Evolutionary conservation across 2,888 invertebrate genomes (phyloP).

Genomic region (Diogma glabrata): DNA sequence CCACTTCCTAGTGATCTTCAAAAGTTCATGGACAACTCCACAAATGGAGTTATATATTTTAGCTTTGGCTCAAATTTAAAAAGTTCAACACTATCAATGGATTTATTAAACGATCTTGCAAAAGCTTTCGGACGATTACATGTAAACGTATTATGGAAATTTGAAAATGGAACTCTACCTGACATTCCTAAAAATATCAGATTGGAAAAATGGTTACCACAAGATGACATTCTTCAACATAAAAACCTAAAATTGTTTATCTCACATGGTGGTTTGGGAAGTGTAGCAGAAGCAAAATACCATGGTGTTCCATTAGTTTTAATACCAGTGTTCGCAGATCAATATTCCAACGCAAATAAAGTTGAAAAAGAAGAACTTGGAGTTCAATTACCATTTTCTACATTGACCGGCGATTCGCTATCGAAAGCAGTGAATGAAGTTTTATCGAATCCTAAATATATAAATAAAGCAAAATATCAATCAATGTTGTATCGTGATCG

Average conservation of each 20-base stretch:
- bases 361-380: conserved; percentile 36
- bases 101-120: conserved; percentile 7
- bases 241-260: conserved; percentile 38
- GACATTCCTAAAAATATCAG: conserved; percentile 30
- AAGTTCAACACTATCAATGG: conserved; percentile 6
- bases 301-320: conserved; percentile 40
- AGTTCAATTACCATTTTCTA: conserved; percentile 27
- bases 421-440: conserved; percentile 23
- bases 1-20: conserved; percentile 24
- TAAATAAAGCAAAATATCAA: conserved; percentile 24
- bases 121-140: conserved; percentile 21
- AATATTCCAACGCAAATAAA: conserved; percentile 38
- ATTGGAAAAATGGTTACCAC: conserved; percentile 37
- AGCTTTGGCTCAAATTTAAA: conserved; percentile 26
- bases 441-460: neutral
- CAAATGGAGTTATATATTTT: conserved; percentile 5
- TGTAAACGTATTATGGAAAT: conserved; percentile 38
- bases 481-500: conserved; percentile 2
- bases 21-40: neutral
- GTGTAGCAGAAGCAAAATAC: conserved; percentile 38
- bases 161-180: conserved; percentile 28
- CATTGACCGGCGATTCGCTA: conserved; percentile 29
- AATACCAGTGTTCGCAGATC: conserved; percentile 41
- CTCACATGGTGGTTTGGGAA: conserved; percentile 40
- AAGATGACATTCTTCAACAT: conserved; percentile 38